Evolutionary conservation across 2,888 invertebrate genomes (phyloP), one percentile per base, ranked within the genome.

Genomic region (Drosophila ezoana): DNA sequence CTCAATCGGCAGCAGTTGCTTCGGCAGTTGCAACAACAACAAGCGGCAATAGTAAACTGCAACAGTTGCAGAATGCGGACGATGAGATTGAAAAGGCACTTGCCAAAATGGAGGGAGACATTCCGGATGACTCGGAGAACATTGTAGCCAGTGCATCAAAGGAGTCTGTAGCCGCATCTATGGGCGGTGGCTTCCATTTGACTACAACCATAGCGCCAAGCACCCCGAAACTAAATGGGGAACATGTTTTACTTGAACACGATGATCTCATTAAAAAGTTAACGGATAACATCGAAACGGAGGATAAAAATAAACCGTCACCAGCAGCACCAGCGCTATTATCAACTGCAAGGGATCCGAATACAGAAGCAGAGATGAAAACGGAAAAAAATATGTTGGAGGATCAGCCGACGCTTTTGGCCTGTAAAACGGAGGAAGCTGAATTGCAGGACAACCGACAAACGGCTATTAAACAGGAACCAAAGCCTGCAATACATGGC

Each of bases 1-100:
- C 54, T 1, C 84, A 48, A n/a, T 40, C 59, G 0, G 16, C 53
- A 38, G 32, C 54, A 32, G 44, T 61, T 44, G 32, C 58, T 10
- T 6, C 49, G 38, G n/a, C 53, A 43, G 57, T 70, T 48, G 44
- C 61, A 38, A 20, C 72, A 49, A 40, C 61, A 62, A 60, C 74
- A 74, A 61, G 45, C 8, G 33, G 14, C 45, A 72, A 16, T 10
- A 67, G 37, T 11, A 51, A 71, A 14, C 13, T 43, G 4, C 63
- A 57, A 28, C 57, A 59, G 37, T 35, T 60, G 28, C 75, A 68
- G 49, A 67, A 79, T 53, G 86, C 90, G 3, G 89, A 90, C 45
- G 91, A 91, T 72, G 90, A 91, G 59, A 95, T 95, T 72, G 95
- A 95, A 91, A 95, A 95, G 56, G 95, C 95, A 69, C 92, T 95